These are phyloP conservation scores for Eleginops maclovinus DNA, from an alignment of 2,113 vertebrate species.

Conservation along the genomic window DNA sequence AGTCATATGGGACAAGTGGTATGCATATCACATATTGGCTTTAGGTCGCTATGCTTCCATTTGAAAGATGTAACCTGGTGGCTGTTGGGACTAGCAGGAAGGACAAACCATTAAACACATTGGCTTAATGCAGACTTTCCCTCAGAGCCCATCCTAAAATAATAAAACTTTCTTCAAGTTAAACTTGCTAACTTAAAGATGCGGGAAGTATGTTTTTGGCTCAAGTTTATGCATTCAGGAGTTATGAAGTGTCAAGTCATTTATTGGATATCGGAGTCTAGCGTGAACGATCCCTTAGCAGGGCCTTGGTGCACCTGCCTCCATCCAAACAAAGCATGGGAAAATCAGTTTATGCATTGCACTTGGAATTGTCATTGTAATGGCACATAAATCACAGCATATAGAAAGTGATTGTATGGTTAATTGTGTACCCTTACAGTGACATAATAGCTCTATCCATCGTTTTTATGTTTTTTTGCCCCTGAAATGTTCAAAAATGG, in stretches of 20 bases:
- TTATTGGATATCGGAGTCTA: slow-evolving; percentile 5
- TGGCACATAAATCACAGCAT: slow-evolving; percentile 1
- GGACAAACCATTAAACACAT: too few relatives aligned
- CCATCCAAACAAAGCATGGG: neutral
- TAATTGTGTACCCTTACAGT: slow-evolving; percentile 22
- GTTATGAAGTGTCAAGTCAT: neutral
- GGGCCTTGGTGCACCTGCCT: slow-evolving; percentile 7
- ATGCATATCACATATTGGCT: neutral
- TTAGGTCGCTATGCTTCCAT: too few relatives aligned
- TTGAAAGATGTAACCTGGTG: too few relatives aligned
- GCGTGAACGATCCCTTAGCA: neutral
- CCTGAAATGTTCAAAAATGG: slow-evolving; percentile 13
- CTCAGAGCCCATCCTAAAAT: too few relatives aligned
- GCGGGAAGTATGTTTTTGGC: too few relatives aligned
- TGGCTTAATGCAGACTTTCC: too few relatives aligned
- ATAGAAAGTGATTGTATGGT: neutral
- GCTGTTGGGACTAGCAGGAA: too few relatives aligned
- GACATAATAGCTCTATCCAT: slow-evolving; percentile 4
- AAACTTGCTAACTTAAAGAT: too few relatives aligned
- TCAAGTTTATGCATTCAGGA: too few relatives aligned
- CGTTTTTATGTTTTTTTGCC: slow-evolving; percentile 25
- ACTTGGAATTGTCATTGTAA: neutral
- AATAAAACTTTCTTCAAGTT: too few relatives aligned
- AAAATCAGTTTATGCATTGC: neutral
- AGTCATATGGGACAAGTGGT: neutral